A percentile compares a stretch with the other conserved stretches of the same genome.
phyloP scores from a whole-genome alignment of 2,888 invertebrate species.

The Cantharis rufa region DNA sequence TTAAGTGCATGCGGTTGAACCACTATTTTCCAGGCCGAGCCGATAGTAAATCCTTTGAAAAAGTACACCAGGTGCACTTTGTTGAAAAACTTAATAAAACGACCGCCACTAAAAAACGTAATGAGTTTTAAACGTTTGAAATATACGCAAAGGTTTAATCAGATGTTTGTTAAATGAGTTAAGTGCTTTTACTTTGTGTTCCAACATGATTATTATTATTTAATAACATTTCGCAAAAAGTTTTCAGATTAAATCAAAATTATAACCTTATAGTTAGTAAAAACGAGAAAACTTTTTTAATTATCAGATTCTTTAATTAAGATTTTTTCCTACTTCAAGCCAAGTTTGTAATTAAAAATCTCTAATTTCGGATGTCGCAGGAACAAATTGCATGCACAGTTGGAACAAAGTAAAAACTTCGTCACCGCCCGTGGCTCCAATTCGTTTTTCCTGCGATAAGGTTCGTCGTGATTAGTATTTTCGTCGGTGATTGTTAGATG shows the following conservation, averaged over 20 bases:
- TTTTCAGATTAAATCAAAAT: slow-evolving; percentile 21
- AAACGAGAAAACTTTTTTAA: slow-evolving; percentile 26
- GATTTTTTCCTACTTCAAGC: slow-evolving; percentile 19
- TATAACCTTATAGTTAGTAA: slow-evolving; percentile 20
- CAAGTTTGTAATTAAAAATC: slow-evolving; percentile 33
- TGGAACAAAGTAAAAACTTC: slow-evolving; percentile 16
- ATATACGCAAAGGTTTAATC: slow-evolving; percentile 44
- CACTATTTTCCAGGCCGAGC: not conserved
- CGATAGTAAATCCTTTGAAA: slow-evolving; percentile 13
- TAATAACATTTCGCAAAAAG: slow-evolving; percentile 23
- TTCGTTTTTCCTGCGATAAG: slow-evolving; percentile 8
- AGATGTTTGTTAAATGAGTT: slow-evolving; percentile 35
- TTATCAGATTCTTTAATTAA: slow-evolving; percentile 34
- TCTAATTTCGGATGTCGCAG: slow-evolving; percentile 30
- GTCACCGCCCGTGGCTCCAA: slow-evolving; percentile 13
- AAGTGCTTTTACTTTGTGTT: slow-evolving; percentile 25
- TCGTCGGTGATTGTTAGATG: slow-evolving; percentile 13
- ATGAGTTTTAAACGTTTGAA: slow-evolving; percentile 41
- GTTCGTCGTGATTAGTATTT: slow-evolving; percentile 28
- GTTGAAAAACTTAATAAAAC: slow-evolving; percentile 46
- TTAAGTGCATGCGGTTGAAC: not conserved
- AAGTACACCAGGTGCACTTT: slow-evolving; percentile 41
- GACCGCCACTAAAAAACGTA: slow-evolving; percentile 32
- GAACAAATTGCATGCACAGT: slow-evolving; percentile 26
- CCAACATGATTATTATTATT: slow-evolving; percentile 16